Base-by-base conservation (phyloP, 2,888 invertebrate species). In the Acrobasis repandana region DNA sequence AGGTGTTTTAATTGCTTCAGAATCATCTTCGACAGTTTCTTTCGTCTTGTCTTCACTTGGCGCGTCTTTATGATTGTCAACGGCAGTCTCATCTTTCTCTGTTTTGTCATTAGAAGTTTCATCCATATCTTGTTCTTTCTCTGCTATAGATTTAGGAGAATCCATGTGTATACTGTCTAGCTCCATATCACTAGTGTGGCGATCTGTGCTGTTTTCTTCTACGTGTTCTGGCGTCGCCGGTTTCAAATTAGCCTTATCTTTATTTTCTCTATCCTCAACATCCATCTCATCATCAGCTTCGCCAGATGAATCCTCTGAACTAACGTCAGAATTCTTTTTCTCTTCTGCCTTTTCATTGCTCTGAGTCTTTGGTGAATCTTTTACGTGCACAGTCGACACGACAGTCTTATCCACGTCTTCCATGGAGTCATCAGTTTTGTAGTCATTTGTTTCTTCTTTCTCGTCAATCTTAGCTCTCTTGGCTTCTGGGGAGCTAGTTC, bases 231-330 rank as follows among this genome's bases (percentile, higher is more conserved):
- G 91, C 2, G 88, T 80, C 0, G 85, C 79, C 0, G 88, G 86
- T 67, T 88, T 88, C 60, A 86, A 86, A n/a, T 84, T 79, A 60
- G 86, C 79, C 60, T 84, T 88, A 46, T 77, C 80, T 60, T 77
- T 79, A 54, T 93, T 90, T 48, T 93, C 93, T 6, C 91, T 83
- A 75, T 94, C 94, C 62, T 94, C 94, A 43, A 93, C 93, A 67
- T 94, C 94, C 94, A 94, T 94, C 77, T 95, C 94, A 77, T 94
- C 94, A 72, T 94, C 94, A 33, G 94, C 94, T 76, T 94, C 94
- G 0, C 94, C 94, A 9, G 94, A 94, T 0, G 94, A 94, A 76
- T 94, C 94, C 76, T 94, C 94, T 0, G 92, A 91, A 68, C 88
- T 92, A 43, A 89, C 94, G 47, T 92, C 93, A 0, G 92, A 91